These are phyloP conservation scores for Cordilura impudica DNA, from an alignment of 2,888 invertebrate genomes.

Conservation along the genomic window DNA sequence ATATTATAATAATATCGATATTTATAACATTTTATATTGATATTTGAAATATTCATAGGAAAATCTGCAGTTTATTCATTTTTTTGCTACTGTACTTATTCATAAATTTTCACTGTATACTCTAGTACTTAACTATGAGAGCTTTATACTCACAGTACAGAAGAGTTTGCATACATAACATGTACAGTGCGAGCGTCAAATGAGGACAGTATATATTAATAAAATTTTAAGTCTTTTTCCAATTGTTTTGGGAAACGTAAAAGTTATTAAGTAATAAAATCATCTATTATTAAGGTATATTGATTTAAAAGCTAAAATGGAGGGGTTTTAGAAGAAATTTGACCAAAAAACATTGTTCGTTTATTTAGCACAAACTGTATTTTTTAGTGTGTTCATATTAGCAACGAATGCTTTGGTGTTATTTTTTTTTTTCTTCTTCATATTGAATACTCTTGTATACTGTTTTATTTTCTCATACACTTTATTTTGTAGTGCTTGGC, in stretches of 20 bases:
- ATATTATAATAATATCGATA: not conserved
- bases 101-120: constrained; percentile 50
- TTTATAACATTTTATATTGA: not conserved
- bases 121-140: constrained; percentile 54
- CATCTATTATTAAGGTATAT: not conserved
- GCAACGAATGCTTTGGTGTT: constrained; percentile 20
- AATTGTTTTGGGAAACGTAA: not conserved
- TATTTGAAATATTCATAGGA: not conserved
- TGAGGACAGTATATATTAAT: constrained; percentile 19
- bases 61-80: not conserved
- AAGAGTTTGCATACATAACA: constrained; percentile 56
- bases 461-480: constrained; percentile 40
- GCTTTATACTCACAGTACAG: constrained; percentile 41
- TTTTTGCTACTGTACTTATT: constrained; percentile 42
- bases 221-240: not conserved
- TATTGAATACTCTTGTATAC: constrained; percentile 12
- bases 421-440: constrained; percentile 27
- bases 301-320: not conserved
- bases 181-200: constrained; percentile 31
- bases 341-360: not conserved
- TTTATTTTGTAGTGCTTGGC: constrained; percentile 54
- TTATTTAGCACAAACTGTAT: constrained; percentile 31
- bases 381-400: constrained; percentile 38
- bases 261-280: not conserved
- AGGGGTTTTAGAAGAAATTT: not conserved